Evolutionary conservation across 2,888 invertebrate species (phyloP), one percentile per base, ranked within the genome.

Genomic region (Endotricha flammealis): DNA sequence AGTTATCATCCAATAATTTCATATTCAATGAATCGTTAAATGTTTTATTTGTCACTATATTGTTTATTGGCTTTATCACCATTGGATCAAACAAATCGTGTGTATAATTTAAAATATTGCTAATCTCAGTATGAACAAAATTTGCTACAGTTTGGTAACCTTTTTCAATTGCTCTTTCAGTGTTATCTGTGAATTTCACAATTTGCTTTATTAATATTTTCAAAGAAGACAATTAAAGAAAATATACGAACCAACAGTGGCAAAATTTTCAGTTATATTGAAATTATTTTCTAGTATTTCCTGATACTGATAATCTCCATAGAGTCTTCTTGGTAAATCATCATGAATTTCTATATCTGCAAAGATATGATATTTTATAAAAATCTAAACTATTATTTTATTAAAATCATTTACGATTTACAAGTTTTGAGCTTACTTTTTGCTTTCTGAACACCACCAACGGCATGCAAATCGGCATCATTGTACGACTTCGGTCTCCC

Each of bases 401-500:
- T 28, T 38, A 39, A 35, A 30, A 42, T 53, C 38, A 51, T 32
- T 33, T n/a, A n/a, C n/a, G n/a, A n/a, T n/a, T n/a, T n/a, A n/a
- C n/a, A n/a, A n/a, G 30, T 46, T 33, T 36, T 41, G 30, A 38
- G 73, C 80, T 76, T 77, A 81, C 81, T 63, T 48, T 62, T 56
- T 25, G 41, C 39, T 36, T 42, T 50, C 25, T 53, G 48, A 3
- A 53, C 50, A 25, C 37, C 32, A 42, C 44, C 51, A 38, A 42
- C 37, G 39, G 50, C 38, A 36, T 53, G 64, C 28, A 80, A 41
- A 7, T 82, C 79, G 41, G 74, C 72, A 23, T 80, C 50, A 22
- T 72, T 62, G 30, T 81, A 81, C 3, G 76, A 42, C 51, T 71
- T 79, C 2, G 72, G 79, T 46, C 82, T 64, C 36, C 81, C 82